Conservation (phyloP, 2,797 vertebrate species). For the Nothura maculosa region DNA sequence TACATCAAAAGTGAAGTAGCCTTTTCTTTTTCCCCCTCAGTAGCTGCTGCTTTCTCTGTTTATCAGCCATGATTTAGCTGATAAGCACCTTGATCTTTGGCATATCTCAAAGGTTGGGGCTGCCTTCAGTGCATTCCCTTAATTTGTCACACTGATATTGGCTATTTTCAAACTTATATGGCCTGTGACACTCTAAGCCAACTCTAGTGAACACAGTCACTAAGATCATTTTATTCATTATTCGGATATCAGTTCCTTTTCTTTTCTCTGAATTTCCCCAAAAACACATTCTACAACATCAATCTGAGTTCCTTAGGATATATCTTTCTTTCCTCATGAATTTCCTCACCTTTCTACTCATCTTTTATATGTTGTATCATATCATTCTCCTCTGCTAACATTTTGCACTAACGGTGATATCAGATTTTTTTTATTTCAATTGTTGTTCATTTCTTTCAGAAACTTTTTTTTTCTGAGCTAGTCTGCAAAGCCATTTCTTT, state of each 20-base stretch:
- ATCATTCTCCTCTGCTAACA: not conserved
- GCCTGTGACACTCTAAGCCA: not conserved
- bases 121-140: not conserved
- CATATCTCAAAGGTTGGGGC: not conserved
- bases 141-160: not conserved
- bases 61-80: not conserved
- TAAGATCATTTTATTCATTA: not conserved
- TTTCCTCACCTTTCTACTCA: not conserved
- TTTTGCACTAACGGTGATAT: not conserved
- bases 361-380: not conserved
- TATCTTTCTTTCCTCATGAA: not conserved
- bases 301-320: not conserved
- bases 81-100: not conserved
- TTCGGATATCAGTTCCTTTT: not conserved
- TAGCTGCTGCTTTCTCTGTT: not conserved
- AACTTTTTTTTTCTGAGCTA: not conserved
- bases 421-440: not conserved
- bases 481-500: not conserved
- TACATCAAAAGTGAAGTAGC: not conserved
- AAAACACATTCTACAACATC: not conserved
- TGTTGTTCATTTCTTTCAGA: not conserved
- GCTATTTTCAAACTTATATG: not conserved
- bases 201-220: not conserved
- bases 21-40: not conserved
- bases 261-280: not conserved